Evolutionary conservation across 2,797 vertebrate species (phyloP).

Genomic region (Manis javanica): DNA sequence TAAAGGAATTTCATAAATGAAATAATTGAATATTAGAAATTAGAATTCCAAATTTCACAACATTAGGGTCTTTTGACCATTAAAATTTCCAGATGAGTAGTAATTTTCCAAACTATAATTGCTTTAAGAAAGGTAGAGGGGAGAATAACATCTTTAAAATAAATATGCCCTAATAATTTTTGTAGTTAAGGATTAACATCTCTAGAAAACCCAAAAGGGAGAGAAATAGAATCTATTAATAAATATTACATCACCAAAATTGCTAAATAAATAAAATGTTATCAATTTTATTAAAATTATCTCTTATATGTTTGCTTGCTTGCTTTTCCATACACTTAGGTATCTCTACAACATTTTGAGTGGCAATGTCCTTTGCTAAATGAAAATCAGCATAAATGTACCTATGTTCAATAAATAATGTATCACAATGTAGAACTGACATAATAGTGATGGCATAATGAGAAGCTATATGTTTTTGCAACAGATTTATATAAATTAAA

Average conservation of each 20-base stretch:
- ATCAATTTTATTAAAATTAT: background rate
- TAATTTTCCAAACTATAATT: background rate
- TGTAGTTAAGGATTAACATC: background rate
- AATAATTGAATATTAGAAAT: background rate
- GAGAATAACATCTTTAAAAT: background rate
- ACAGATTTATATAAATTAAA: background rate
- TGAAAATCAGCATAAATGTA: background rate
- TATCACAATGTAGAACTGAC: background rate
- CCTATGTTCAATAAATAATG: background rate
- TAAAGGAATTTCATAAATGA: conserved; percentile 29
- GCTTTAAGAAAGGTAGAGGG: background rate
- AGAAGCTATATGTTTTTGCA: background rate
- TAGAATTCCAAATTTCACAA: background rate
- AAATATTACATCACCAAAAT: background rate
- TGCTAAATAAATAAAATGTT: background rate
- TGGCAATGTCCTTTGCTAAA: background rate
- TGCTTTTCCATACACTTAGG: background rate
- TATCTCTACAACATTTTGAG: background rate
- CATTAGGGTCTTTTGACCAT: background rate
- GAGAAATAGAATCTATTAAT: background rate
- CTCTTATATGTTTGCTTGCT: background rate
- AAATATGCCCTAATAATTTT: background rate
- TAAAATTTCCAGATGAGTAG: conserved; percentile 7
- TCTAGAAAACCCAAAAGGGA: background rate
- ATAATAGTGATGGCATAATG: background rate